phyloP scores from a whole-genome alignment of 2,113 vertebrate species.

The Hucho hucho region DNA sequence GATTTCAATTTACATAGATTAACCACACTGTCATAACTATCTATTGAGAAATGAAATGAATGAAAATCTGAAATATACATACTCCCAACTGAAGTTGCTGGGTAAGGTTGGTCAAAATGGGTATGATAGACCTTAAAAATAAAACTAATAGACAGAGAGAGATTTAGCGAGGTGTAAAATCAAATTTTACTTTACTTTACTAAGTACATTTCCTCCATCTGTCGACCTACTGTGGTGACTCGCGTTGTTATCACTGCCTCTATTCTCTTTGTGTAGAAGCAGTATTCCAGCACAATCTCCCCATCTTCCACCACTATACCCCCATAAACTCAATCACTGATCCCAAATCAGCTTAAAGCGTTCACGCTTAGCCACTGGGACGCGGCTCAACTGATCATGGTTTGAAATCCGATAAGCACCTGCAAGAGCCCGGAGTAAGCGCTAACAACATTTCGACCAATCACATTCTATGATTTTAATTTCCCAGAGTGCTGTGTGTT shows the following conservation, averaged over 20 bases:
- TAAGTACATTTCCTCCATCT: background rate
- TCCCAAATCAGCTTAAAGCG: constrained; percentile 27
- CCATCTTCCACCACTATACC: background rate
- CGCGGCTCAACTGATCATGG: constrained; percentile 8
- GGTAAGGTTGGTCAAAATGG: too few relatives aligned
- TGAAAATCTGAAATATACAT: constrained; percentile 21
- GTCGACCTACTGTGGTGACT: constrained; percentile 39
- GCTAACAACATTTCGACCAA: background rate
- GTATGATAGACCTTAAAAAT: too few relatives aligned
- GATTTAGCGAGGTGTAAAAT: too few relatives aligned
- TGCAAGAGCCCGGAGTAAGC: background rate
- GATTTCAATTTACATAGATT: constrained; percentile 56
- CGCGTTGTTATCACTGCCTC: constrained; percentile 28
- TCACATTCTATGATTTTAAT: background rate
- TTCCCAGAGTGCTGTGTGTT: constrained; percentile 15
- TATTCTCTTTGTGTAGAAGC: constrained; percentile 7
- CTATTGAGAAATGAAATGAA: constrained; percentile 41
- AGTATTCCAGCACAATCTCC: background rate
- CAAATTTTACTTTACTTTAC: too few relatives aligned
- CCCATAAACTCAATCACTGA: constrained; percentile 13
- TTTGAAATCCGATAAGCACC: constrained; percentile 21
- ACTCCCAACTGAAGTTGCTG: constrained; percentile 48
- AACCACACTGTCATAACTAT: constrained; percentile 57
- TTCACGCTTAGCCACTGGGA: constrained; percentile 7
- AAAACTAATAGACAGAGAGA: too few relatives aligned